Evolutionary conservation across 1,140 invertebrate species (phyloP), one percentile per base, ranked within the genome.

Genomic region (Nasonia longicornis): DNA sequence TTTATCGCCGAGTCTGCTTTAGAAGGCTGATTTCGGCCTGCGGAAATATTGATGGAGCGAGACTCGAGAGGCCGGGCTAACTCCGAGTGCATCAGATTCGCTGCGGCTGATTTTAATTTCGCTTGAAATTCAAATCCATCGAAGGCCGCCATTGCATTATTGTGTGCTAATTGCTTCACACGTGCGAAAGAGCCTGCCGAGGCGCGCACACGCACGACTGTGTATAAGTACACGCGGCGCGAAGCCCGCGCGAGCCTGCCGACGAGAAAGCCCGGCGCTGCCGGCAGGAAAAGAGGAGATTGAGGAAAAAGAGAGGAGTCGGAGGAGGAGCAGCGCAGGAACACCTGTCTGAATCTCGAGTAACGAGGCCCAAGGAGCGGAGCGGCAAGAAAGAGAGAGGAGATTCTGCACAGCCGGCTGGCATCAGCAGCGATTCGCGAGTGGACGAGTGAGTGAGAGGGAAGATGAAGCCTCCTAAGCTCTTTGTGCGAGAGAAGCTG

Each of bases 271-370:
- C 29, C 66, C 14, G 8, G 10, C 66, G 38, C 16, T 38, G 48
- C 64, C 35, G 22, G 82, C 82, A 66, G 66, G 29, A 31, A 67
- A 42, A 64, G 64, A 74, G 64, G 66, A 73, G 74, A 67, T 67
- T 67, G 64, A 26, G 64, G 22, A 67, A 67, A 67, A 31, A 58
- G 20, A 16, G 38, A 63, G 58, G 48, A 67, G 42, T 38, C 31
- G 70, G 67, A 67, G 75, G 42, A 69, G 48, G 71, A 70, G 48
- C 26, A 63, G 58, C 66, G 11, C 8, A 64, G 80, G 81, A 83
- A 85, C 86, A 87, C 84, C 85, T 87, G 85, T 85, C 84, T 85
- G 85, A 85, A 87, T 87, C 84, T 86, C 85, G 81, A 85, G 73
- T 87, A 87, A 87, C 85, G 80, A 86, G 84, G 78, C 74, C 16